phyloP scores from a whole-genome alignment of 2,113 vertebrate genomes.

The Accipiter virgatus region DNA sequence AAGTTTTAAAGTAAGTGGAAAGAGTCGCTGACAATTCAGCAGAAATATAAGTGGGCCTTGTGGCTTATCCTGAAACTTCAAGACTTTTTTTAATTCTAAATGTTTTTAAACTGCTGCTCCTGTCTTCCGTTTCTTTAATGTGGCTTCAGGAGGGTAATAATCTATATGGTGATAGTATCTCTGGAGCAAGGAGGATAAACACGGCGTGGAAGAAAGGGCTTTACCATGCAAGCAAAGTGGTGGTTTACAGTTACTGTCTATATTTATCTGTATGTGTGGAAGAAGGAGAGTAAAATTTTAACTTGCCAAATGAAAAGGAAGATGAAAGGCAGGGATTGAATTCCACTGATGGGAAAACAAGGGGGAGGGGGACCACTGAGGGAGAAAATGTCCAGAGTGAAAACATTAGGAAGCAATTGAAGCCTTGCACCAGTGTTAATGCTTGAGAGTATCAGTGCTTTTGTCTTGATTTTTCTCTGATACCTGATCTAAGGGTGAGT shows the following conservation, averaged over 20 bases:
- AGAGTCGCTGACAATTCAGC: background rate
- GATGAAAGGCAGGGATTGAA: background rate
- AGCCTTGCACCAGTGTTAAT: background rate
- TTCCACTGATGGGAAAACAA: background rate
- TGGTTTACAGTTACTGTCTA: background rate
- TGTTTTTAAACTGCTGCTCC: background rate
- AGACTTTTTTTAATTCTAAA: background rate
- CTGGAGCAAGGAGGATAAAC: background rate
- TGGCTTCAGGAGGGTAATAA: background rate
- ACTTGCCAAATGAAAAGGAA: background rate
- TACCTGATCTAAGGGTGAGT: background rate
- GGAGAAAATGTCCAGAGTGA: background rate
- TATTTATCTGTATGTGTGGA: background rate
- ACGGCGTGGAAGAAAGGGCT: background rate
- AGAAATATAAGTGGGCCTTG: background rate
- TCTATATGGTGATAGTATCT: background rate
- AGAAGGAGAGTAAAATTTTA: background rate
- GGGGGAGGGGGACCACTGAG: rapidly evolving
- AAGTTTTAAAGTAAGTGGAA: background rate
- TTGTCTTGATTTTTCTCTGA: background rate
- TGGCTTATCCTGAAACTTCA: background rate
- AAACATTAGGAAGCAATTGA: background rate
- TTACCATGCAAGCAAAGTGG: background rate
- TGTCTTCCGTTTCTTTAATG: background rate
- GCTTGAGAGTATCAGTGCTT: background rate